Percentiles rank a stretch among this genome's conserved stretches.
phyloP scores from a whole-genome alignment of 2,888 invertebrate species.

The Pasiphila rectangulata region DNA sequence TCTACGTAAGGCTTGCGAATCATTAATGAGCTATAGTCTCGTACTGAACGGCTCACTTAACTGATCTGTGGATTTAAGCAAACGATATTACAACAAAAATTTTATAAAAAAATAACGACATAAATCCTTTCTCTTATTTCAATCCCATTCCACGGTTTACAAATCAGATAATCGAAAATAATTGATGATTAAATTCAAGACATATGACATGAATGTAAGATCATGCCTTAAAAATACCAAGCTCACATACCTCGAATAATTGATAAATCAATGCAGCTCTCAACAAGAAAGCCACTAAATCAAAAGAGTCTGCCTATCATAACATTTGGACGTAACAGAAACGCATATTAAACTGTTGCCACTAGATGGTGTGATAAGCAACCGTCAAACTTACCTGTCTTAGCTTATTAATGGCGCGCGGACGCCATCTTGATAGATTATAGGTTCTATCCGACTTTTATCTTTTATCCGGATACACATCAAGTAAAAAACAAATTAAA shows the following conservation, averaged over 20 bases:
- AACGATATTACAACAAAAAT: conserved; percentile 2
- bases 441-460: conserved; percentile 61
- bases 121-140: conserved; percentile 34
- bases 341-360: conserved; percentile 74
- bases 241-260: conserved; percentile 73
- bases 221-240: conserved; percentile 73
- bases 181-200: conserved; percentile 75
- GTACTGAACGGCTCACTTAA: too few species aligned
- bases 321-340: conserved; percentile 74
- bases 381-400: conserved; percentile 77
- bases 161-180: conserved; percentile 72
- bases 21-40: not conserved
- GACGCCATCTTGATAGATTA: conserved; percentile 63
- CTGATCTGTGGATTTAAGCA: too few species aligned
- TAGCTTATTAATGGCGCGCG: conserved; percentile 71
- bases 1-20: not conserved
- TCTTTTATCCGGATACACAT: conserved; percentile 36
- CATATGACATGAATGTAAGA: conserved; percentile 76
- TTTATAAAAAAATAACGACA: conserved; percentile 22
- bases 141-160: conserved; percentile 40
- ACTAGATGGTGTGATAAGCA: conserved; percentile 77
- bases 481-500: not conserved
- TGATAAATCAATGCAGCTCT: conserved; percentile 79
- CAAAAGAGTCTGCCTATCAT: conserved; percentile 72
- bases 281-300: conserved; percentile 73